Percentiles rank a stretch among this genome's conserved stretches.
phyloP scores from a whole-genome alignment of 2,113 vertebrate species.

The Aepyceros melampus region DNA sequence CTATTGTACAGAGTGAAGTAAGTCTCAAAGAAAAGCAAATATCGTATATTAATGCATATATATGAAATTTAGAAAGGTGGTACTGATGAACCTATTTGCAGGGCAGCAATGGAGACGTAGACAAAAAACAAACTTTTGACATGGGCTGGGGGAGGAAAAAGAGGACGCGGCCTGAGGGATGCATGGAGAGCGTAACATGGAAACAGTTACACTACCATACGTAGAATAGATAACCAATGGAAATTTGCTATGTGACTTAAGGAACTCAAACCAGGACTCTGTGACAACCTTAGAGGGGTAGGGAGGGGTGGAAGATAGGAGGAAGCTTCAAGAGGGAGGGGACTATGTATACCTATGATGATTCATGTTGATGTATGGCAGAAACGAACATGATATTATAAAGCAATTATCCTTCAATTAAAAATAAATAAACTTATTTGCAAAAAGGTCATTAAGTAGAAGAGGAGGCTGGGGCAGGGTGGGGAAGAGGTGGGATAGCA shows the following conservation, averaged over 20 bases:
- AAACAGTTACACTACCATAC: neutral
- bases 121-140: neutral
- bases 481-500: rapidly evolving
- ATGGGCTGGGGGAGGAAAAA: neutral
- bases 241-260: neutral
- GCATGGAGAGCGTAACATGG: neutral
- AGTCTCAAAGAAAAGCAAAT: neutral
- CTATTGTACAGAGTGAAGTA: neutral
- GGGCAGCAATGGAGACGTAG: neutral
- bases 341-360: neutral
- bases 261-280: neutral
- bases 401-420: neutral
- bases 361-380: neutral
- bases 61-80: neutral
- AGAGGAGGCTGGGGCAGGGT: neutral
- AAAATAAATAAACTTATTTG: neutral
- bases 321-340: neutral
- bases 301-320: neutral
- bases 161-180: neutral
- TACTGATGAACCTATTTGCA: neutral
- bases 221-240: neutral
- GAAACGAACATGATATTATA: neutral
- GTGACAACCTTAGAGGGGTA: neutral
- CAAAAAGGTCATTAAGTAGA: neutral
- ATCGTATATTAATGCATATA: neutral